These are phyloP conservation scores for Hydriomena furcata DNA, from an alignment of 2,888 invertebrate genomes.

Conservation along the genomic window DNA sequence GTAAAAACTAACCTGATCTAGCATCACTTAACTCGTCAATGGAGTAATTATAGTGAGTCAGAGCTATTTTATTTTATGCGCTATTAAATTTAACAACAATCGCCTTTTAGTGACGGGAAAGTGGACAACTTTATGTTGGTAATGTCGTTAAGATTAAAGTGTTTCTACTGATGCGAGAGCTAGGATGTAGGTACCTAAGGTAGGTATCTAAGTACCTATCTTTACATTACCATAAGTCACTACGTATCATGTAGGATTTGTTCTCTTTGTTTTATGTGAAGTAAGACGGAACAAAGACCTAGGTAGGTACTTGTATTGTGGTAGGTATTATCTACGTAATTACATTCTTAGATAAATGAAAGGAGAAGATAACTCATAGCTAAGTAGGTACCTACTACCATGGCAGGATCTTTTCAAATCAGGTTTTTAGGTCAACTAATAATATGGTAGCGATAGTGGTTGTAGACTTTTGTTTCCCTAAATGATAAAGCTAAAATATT, in stretches of 20 bases:
- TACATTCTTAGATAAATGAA: background rate
- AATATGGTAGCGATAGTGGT: no score
- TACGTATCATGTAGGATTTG: slow-evolving; percentile 37
- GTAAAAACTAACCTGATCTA: slow-evolving; percentile 35
- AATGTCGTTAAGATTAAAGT: slow-evolving; percentile 69
- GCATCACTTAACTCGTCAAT: slow-evolving; percentile 47
- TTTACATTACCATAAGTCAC: slow-evolving; percentile 64
- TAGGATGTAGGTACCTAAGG: no score
- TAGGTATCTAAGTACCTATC: no score
- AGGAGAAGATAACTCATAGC: no score
- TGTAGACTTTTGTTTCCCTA: background rate
- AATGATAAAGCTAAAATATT: background rate
- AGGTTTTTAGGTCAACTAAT: no score
- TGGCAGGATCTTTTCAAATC: no score
- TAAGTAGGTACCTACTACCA: background rate
- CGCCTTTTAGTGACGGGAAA: slow-evolving; percentile 71
- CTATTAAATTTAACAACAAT: slow-evolving; percentile 81
- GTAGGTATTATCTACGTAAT: no score
- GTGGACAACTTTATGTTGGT: slow-evolving; percentile 76
- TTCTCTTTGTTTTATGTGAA: slow-evolving; percentile 7
- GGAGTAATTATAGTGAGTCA: slow-evolving; percentile 62
- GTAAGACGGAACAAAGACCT: slow-evolving; percentile 5
- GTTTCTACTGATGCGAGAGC: slow-evolving; percentile 44
- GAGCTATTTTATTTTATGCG: slow-evolving; percentile 70
- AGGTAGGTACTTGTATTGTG: no score